Evolutionary conservation across 2,888 invertebrate species (phyloP), one percentile per base, ranked within the genome.

Genomic region (Onchidella celtica): DNA sequence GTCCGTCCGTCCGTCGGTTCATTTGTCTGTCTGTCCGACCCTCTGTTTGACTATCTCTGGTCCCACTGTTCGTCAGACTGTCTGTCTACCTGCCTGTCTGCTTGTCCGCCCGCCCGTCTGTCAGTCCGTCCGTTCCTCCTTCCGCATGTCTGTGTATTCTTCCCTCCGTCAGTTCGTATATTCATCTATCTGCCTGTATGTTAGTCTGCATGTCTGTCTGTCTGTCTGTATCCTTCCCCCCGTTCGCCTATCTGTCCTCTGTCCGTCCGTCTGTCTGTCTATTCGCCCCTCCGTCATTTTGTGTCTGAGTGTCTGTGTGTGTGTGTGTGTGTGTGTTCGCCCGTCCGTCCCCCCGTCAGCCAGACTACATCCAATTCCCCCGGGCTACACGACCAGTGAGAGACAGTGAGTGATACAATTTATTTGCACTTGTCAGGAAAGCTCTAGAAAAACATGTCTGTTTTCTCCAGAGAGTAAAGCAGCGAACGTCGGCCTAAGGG

Each of bases 11-110:
- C n/a, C n/a, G n/a, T n/a, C n/a, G n/a, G n/a, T n/a, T n/a, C n/a
- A n/a, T n/a, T n/a, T n/a, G n/a, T n/a, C n/a, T n/a, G n/a, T n/a
- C n/a, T n/a, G n/a, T n/a, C n/a, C n/a, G n/a, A n/a, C n/a, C n/a
- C n/a, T n/a, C n/a, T n/a, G n/a, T n/a, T n/a, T n/a, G n/a, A n/a
- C n/a, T 63, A 27, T 65, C 76, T 76, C 40, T 65, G 65, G 63
- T 40, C 40, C 76, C 65, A n/a, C n/a, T 29, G 17, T 47, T 55
- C 27, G 32, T 76, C 66, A 29, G 27, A 24, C 47, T 55, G 6
- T 40, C 76, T 66, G n/a, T 66, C 32, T 76, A 27, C 66, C 11
- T 66, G 14, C 47, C 21, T 57, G 14, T 68, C 59, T 68, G 3
- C 59, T n/a, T n/a, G n/a, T n/a, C n/a, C n/a, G n/a, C n/a, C n/a